Percentiles rank a stretch among this genome's conserved stretches.
These are phyloP conservation scores for Geophilus truncorum DNA, from an alignment of 2,888 invertebrate genomes.

Conservation along the genomic window DNA sequence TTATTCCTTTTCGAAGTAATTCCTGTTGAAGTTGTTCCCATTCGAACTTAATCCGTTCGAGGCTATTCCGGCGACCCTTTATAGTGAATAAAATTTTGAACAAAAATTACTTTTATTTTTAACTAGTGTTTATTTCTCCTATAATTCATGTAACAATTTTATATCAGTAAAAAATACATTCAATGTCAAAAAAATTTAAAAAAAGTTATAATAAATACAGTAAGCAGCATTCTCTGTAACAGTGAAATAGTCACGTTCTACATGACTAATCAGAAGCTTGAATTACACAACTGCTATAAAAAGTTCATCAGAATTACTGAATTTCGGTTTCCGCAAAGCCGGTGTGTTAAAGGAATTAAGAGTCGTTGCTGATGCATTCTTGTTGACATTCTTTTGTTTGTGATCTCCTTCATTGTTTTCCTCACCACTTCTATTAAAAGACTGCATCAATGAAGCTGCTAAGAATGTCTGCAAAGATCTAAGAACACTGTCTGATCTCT, in stretches of 20 bases:
- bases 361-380: background rate
- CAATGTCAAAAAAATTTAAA: too few species aligned
- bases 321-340: background rate
- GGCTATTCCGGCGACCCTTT: too few species aligned
- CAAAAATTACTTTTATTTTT: too few species aligned
- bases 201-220: background rate
- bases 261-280: background rate
- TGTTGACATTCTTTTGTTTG: background rate
- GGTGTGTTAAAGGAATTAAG: background rate
- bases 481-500: slow-evolving; percentile 27
- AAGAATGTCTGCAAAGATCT: slow-evolving; percentile 30
- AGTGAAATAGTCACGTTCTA: background rate
- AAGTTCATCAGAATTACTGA: background rate
- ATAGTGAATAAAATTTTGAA: too few species aligned
- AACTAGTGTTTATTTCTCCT: too few species aligned
- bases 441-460: slow-evolving; percentile 20
- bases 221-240: background rate
- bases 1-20: too few species aligned
- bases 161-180: too few species aligned
- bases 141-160: too few species aligned
- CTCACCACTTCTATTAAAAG: background rate
- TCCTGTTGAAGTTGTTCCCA: too few species aligned
- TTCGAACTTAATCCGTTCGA: too few species aligned
- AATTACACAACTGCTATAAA: background rate
- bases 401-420: background rate